Conservation (phyloP, 1,140 invertebrate species). For the Acromyrmex charruanus region DNA sequence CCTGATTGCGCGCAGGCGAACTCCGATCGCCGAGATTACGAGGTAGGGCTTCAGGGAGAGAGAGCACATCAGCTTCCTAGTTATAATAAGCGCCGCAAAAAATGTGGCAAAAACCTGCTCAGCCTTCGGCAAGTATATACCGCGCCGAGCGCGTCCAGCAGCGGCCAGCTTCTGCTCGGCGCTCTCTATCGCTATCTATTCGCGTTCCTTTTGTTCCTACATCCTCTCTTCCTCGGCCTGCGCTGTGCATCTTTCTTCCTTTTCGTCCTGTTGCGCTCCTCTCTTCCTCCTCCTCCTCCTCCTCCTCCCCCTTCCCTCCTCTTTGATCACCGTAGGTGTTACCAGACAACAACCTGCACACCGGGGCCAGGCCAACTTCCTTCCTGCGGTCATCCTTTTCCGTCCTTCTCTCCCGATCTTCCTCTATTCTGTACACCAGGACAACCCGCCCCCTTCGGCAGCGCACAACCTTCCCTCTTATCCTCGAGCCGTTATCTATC, state of each 20-base stretch:
- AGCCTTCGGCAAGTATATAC: constrained; percentile 81
- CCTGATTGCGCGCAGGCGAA: constrained; percentile 64
- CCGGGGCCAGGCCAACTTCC: constrained; percentile 69
- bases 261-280: constrained; percentile 38
- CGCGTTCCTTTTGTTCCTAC: constrained; percentile 61
- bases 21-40: constrained; percentile 71
- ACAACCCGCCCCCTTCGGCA: constrained; percentile 49
- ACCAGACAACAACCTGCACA: constrained; percentile 68
- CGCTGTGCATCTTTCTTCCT: constrained; percentile 33
- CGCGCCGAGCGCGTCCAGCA: constrained; percentile 43
- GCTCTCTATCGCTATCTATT: constrained; percentile 71
- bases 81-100: constrained; percentile 85
- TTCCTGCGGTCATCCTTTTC: constrained; percentile 70
- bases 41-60: constrained; percentile 72
- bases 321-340: constrained; percentile 73
- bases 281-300: constrained; percentile 32
- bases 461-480: constrained; percentile 12
- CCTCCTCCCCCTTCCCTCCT: constrained; percentile 47
- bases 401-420: constrained; percentile 28
- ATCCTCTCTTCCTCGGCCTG: constrained; percentile 65
- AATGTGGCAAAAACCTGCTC: constrained; percentile 84
- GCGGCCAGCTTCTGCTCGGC: constrained; percentile 68
- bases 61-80: constrained; percentile 82
- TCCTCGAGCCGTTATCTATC: constrained; percentile 59
- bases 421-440: not conserved